Conservation (phyloP, 2,797 vertebrate genomes). For the Sebastes nivosus region DNA sequence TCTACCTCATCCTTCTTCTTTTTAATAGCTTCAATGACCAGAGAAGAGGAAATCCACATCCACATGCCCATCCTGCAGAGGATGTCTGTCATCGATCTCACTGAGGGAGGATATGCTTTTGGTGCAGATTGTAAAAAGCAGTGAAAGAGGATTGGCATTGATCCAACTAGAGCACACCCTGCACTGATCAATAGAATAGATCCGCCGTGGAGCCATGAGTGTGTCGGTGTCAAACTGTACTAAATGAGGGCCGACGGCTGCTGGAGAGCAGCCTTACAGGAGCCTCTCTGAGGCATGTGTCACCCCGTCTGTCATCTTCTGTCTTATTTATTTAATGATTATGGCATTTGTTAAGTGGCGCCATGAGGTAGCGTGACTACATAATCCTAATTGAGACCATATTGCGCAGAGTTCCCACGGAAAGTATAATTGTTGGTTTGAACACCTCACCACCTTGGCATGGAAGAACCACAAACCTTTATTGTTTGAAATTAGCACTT, state of each 20-base stretch:
- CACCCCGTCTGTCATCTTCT: constrained; percentile 47
- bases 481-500: constrained; percentile 41
- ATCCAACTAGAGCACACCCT: constrained; percentile 51
- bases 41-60: constrained; percentile 40
- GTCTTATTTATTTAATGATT: constrained; percentile 71
- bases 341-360: constrained; percentile 63
- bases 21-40: constrained; percentile 15
- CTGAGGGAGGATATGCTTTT: constrained; percentile 29
- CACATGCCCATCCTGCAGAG: constrained; percentile 25
- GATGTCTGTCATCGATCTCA: constrained; percentile 54
- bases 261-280: constrained; percentile 37
- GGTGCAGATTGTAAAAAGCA: constrained; percentile 43
- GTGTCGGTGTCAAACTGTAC: constrained; percentile 32
- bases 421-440: constrained; percentile 74
- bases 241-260: constrained; percentile 16
- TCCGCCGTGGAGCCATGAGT: constrained; percentile 25
- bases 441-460: constrained; percentile 13
- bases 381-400: constrained; percentile 65
- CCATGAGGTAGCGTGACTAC: constrained; percentile 62
- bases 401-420: constrained; percentile 50
- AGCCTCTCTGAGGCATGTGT: constrained; percentile 35
- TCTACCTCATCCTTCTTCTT: constrained; percentile 27
- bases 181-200: constrained; percentile 69
- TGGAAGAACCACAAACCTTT: constrained; percentile 13
- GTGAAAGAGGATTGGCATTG: constrained; percentile 58